Base-by-base conservation (phyloP, 1,140 invertebrate species). In the Scaptomyza montana region DNA sequence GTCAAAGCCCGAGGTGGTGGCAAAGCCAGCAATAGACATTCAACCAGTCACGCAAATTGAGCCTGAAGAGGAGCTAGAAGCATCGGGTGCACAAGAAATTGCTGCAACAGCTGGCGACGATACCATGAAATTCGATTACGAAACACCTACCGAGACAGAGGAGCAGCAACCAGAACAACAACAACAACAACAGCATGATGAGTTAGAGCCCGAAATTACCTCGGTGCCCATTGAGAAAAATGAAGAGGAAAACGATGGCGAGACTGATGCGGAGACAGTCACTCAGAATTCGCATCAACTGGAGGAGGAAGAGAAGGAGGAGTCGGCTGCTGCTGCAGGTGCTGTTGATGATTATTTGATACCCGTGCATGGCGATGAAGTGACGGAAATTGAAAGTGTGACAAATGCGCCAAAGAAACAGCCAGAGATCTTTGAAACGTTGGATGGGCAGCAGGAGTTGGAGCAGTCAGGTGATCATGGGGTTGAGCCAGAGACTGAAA, bases 51-150 rank as follows among this genome's bases (percentile, higher is more conserved):
- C 54, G 16, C 30, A 68, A 0, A 54, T 49, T 12, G 71, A 74
- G 47, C 63, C 51, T 21, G 43, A 62, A 3, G 59, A 68, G n/a
- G 66, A 75, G 36, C 9, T 66, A 6, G 81, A 84, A 63, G 80
- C 75, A 8, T 80, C 80, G 8, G 80, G 74, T 3, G 71, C 67
- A 45, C 70, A 90, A 47, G 81, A 85, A 49, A 77, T 84, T 65
- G 75, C 74, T 33, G 45, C 75, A 66, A 53, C 71, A 39, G 49
- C 76, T 16, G 65, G 65, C 39, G 90, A 91, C 56, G 80, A 91
- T 62, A 90, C 80, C 76, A 90, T 90, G 84, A 91, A 91, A 89
- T 91, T 91, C 54, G 90, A 91, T 90, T 91, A 91, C 50, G 90
- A 91, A 75, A 65, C 73, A 16, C 53, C 80, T 33, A 56, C 55